Percentiles rank a stretch among this genome's conserved stretches.
Conservation (phyloP, 2,113 vertebrate genomes). For the Apteryx owenii region DNA sequence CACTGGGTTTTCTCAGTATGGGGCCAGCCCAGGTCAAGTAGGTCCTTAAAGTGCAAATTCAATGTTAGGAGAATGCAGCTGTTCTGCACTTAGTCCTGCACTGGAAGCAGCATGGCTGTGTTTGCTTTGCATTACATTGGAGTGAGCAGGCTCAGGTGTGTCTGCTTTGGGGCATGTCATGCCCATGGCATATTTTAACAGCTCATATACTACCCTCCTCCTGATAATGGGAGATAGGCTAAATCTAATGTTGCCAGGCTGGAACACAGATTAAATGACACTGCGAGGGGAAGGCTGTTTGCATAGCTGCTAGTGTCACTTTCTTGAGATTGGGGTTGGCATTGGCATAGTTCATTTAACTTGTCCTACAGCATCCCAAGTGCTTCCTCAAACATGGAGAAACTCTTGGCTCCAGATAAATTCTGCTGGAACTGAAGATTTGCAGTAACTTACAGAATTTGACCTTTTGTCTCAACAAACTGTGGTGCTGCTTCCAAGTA, state of each 20-base stretch:
- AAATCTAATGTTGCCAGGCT: background rate
- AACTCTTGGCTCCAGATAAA: background rate
- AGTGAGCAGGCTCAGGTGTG: background rate
- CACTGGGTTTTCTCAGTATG: background rate
- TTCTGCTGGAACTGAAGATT: background rate
- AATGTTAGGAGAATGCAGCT: background rate
- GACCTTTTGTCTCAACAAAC: slow-evolving; percentile 35
- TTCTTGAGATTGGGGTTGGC: background rate
- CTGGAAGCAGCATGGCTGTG: background rate
- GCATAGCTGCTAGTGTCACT: rapidly evolving
- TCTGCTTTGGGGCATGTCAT: background rate
- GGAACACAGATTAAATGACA: background rate
- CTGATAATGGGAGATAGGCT: background rate
- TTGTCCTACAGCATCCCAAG: background rate
- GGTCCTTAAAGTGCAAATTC: background rate
- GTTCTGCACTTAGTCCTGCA: background rate
- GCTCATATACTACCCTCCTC: background rate
- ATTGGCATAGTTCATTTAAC: background rate
- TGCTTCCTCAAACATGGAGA: background rate
- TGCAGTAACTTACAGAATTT: slow-evolving; percentile 6
- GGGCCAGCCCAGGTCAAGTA: background rate
- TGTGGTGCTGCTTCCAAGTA: background rate
- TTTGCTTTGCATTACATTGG: background rate
- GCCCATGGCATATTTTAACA: background rate
- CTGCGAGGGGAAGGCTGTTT: background rate